Base-by-base conservation (phyloP, 2,888 invertebrate species). In the Ashinkailepas kermadecensis region DNA sequence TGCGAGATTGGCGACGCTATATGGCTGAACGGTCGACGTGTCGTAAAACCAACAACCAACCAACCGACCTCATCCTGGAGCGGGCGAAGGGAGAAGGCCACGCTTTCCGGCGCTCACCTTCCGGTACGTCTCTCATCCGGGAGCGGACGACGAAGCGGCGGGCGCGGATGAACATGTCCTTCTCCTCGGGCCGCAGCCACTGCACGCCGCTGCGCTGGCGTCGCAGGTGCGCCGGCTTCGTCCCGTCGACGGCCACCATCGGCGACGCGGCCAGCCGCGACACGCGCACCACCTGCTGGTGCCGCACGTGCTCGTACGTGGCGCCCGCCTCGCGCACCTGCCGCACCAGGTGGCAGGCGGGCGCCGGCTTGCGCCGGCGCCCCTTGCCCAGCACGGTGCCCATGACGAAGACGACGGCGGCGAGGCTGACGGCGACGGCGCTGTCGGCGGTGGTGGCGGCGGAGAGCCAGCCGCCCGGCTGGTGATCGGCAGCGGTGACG, bases 141-240 rank as follows among this genome's bases (percentile, higher is more conserved):
- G 74, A 74, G 21, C 56, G 74, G 21, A 74, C 74, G 54, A 74
- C 74, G 74, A 74, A 74, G 56, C 56, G 54, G 10, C 74, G 54
- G 10, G 74, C 74, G 18, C 74, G 54, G 74, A 74, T 74, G 74
- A 74, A 74, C 54, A 74, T 54, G 21, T 74, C 74, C 74, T 74
- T 74, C 74, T 74, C 74, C 10, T 54, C 13, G 18, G 74, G 74
- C 21, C 74, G 23, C 12, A 74, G 74, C 54, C 15, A 54, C 12
- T 56, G 54, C 18, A 56, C 10, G 1, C 56, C 56, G 74, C 74
- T 56, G 21, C 56, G 74, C 10, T 15, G 74, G 10, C 74, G 54
- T 9, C 3, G 8, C 56, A 56, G 74, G 8, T 15, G 74, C 56
- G 10, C 54, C 56, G 74, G 11, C 2, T 18, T 65, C 23, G 65